Percentiles rank a stretch among this genome's conserved stretches.
These are phyloP conservation scores for Folsomia candida DNA, from an alignment of 2,888 invertebrate genomes.

Conservation along the genomic window DNA sequence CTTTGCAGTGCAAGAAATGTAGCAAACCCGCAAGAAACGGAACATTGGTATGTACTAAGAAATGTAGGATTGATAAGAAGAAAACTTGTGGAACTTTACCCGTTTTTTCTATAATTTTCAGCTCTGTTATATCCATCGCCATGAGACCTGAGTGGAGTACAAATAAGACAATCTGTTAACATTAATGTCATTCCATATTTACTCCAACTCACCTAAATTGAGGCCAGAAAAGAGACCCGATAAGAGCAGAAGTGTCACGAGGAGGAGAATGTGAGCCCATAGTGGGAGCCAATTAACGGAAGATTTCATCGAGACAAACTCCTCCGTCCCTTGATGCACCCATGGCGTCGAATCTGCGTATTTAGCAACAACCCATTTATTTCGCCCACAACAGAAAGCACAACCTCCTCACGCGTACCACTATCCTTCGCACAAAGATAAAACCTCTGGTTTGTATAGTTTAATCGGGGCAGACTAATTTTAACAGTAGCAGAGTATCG, in stretches of 20 bases:
- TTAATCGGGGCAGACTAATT: background rate
- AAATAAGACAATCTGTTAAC: no score
- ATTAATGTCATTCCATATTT: background rate
- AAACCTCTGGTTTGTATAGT: background rate
- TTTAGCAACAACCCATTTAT: background rate
- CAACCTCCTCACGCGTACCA: constrained; percentile 26
- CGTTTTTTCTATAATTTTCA: constrained; percentile 90
- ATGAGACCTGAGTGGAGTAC: no score
- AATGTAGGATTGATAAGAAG: no score
- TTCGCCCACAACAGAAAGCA: constrained; percentile 33
- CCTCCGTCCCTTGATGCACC: constrained; percentile 50
- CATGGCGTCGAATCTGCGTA: constrained; percentile 30
- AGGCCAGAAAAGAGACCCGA: constrained; percentile 96
- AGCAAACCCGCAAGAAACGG: no score
- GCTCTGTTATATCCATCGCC: constrained; percentile 90
- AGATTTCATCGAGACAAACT: background rate
- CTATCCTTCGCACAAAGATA: constrained; percentile 46
- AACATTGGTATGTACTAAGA: no score
- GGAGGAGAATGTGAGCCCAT: constrained; percentile 8
- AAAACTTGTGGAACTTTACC: no score
- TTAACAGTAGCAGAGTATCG: background rate
- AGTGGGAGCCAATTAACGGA: background rate
- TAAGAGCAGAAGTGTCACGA: constrained; percentile 72
- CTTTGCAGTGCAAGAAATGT: no score
- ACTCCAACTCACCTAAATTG: constrained; percentile 62